phyloP scores from a whole-genome alignment of 2,113 vertebrate species.

The Limnothrissa miodon region DNA sequence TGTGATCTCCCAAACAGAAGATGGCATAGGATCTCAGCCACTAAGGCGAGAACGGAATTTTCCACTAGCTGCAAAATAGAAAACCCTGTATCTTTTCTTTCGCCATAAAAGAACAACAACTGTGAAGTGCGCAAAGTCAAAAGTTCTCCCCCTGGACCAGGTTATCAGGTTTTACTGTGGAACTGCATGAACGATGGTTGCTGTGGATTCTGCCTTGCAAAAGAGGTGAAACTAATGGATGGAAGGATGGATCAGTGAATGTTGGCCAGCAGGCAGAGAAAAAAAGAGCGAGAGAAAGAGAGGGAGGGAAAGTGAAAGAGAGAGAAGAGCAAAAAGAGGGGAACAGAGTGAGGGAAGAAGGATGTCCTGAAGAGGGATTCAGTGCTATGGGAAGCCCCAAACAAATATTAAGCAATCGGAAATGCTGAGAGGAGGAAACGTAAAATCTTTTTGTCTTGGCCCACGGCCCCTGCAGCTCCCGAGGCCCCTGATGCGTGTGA shows the following conservation, averaged over 20 bases:
- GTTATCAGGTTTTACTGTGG: background rate
- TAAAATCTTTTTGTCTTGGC: background rate
- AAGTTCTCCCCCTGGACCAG: background rate
- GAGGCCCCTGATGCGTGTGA: background rate
- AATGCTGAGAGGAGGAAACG: background rate
- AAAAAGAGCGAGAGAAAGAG: background rate
- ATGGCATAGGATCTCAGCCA: background rate
- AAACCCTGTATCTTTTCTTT: background rate
- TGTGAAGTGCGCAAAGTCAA: background rate
- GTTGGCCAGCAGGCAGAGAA: background rate
- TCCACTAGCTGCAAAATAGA: background rate
- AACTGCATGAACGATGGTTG: background rate
- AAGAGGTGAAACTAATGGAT: background rate
- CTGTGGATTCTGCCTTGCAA: background rate
- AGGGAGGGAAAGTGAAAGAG: background rate
- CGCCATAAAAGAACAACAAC: background rate
- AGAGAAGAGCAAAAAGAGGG: background rate
- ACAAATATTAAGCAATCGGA: background rate
- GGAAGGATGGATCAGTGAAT: background rate
- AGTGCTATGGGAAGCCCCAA: background rate
- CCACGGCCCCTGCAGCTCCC: background rate
- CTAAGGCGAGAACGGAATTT: background rate
- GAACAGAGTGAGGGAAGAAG: background rate
- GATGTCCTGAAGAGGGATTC: background rate
- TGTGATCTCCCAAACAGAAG: constrained; percentile 28